A percentile compares a stretch with the other conserved stretches of the same genome.
Conservation (phyloP, 1,140 invertebrate species). For the Drosophila burlai region DNA sequence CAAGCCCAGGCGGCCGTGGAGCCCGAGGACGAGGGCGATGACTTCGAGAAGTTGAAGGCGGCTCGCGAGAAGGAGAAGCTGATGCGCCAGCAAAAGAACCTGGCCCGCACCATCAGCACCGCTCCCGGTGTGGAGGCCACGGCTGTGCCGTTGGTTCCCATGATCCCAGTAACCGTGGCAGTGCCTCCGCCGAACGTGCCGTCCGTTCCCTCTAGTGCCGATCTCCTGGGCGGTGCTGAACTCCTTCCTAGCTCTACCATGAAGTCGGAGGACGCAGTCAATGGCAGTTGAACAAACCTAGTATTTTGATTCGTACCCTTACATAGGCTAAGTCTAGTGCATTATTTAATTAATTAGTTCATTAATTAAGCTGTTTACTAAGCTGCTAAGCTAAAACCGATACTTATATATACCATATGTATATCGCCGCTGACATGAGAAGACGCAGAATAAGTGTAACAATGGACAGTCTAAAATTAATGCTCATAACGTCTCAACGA, state of each 20-base stretch:
- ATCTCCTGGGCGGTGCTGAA: slow-evolving; percentile 48
- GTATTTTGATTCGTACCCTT: slow-evolving; percentile 51
- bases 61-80: slow-evolving; percentile 86
- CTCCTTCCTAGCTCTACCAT: slow-evolving; percentile 55
- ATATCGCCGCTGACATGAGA: slow-evolving; percentile 28
- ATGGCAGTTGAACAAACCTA: slow-evolving; percentile 58
- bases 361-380: slow-evolving; percentile 25
- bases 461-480: slow-evolving; percentile 53
- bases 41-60: slow-evolving; percentile 86
- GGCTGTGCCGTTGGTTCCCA: slow-evolving; percentile 52
- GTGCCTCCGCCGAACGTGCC: slow-evolving; percentile 28
- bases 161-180: slow-evolving; percentile 56
- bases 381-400: slow-evolving; percentile 46
- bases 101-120: slow-evolving; percentile 86
- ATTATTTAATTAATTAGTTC: slow-evolving; percentile 52
- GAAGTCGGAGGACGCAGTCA: slow-evolving; percentile 63
- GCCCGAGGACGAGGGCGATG: slow-evolving; percentile 79
- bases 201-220: slow-evolving; percentile 55
- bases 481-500: slow-evolving; percentile 66
- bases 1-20: slow-evolving; percentile 20
- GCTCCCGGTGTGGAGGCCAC: slow-evolving; percentile 69
- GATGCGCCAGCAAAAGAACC: slow-evolving; percentile 85
- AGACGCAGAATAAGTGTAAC: slow-evolving; percentile 4
- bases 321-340: slow-evolving; percentile 55
- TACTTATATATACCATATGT: slow-evolving; percentile 31